A percentile compares a stretch with the other conserved stretches of the same genome.
Conservation (phyloP, 2,113 vertebrate species). For the Polyodon spathula region DNA sequence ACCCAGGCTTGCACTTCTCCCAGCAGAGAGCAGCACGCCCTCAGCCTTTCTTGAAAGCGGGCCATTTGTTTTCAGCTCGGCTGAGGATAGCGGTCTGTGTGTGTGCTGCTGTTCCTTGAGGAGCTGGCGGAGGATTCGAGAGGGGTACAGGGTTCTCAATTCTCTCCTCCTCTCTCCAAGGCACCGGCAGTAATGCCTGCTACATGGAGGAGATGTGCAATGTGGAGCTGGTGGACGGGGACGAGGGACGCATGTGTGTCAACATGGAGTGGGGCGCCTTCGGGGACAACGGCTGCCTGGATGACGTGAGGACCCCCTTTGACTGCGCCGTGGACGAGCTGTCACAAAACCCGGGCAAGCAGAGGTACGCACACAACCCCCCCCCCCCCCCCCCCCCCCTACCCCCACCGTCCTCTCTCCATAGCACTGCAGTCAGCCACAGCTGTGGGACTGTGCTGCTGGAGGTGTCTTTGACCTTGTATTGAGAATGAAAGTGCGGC, state of each 20-base stretch:
- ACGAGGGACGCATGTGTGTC: constrained; percentile 83
- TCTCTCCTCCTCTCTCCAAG: constrained; percentile 45
- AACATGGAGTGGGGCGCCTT: constrained; percentile 98
- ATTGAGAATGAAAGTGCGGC: too few species aligned
- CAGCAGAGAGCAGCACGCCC: too few species aligned
- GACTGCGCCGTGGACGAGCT: constrained; percentile 71
- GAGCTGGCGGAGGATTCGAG: too few species aligned
- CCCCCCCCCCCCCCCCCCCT: too few species aligned
- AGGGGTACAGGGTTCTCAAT: background rate
- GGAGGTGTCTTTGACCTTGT: too few species aligned
- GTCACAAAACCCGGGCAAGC: constrained; percentile 74
- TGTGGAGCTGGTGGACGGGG: constrained; percentile 78
- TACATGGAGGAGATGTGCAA: constrained; percentile 98
- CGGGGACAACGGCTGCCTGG: constrained; percentile 76
- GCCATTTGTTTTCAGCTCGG: too few species aligned
- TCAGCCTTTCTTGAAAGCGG: too few species aligned
- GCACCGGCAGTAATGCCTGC: constrained; percentile 87
- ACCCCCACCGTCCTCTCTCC: too few species aligned
- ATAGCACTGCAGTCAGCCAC: background rate
- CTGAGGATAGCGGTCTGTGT: too few species aligned
- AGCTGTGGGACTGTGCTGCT: too few species aligned
- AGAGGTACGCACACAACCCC: constrained; percentile 57
- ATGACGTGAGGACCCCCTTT: constrained; percentile 73
- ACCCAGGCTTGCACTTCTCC: too few species aligned
- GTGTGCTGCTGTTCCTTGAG: too few species aligned